Evolutionary conservation across 2,797 vertebrate species (phyloP).

Genomic region (Adelosebastes latens): DNA sequence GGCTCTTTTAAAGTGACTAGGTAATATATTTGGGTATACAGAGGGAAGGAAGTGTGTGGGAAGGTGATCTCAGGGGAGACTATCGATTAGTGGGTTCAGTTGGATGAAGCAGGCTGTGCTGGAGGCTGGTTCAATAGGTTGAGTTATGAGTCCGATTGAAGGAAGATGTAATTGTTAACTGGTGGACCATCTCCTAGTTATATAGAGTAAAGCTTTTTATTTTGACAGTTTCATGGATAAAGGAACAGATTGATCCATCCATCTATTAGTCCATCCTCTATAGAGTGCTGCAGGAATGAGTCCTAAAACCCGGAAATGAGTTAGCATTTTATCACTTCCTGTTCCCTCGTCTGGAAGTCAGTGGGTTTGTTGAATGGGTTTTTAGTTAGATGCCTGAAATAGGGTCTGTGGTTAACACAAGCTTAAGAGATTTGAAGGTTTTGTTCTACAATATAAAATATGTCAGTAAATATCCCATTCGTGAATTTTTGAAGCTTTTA

Average conservation of each 20-base stretch:
- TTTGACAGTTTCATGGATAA: constrained; percentile 10
- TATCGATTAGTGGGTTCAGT: constrained; percentile 66
- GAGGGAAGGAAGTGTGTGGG: constrained; percentile 31
- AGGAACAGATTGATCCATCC: background rate
- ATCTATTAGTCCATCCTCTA: background rate
- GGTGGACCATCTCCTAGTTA: constrained; percentile 1
- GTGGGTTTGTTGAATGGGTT: no score
- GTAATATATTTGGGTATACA: constrained; percentile 35
- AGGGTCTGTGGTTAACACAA: no score
- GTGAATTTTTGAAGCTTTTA: no score
- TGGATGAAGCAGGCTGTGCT: constrained; percentile 43
- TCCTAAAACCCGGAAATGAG: no score
- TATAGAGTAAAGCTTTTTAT: constrained; percentile 3
- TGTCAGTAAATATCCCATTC: no score
- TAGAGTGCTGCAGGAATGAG: no score
- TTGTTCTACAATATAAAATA: no score
- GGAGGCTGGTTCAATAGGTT: constrained; percentile 53
- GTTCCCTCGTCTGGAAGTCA: no score
- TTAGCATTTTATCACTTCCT: no score
- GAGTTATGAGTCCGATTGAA: constrained; percentile 56
- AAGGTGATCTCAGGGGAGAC: constrained; percentile 44
- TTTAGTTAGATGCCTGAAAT: background rate
- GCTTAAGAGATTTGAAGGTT: no score
- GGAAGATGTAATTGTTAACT: constrained; percentile 29
- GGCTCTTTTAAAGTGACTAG: constrained; percentile 18